Conservation (phyloP, 2,888 invertebrate genomes). For the Oxystoma pomonae region DNA sequence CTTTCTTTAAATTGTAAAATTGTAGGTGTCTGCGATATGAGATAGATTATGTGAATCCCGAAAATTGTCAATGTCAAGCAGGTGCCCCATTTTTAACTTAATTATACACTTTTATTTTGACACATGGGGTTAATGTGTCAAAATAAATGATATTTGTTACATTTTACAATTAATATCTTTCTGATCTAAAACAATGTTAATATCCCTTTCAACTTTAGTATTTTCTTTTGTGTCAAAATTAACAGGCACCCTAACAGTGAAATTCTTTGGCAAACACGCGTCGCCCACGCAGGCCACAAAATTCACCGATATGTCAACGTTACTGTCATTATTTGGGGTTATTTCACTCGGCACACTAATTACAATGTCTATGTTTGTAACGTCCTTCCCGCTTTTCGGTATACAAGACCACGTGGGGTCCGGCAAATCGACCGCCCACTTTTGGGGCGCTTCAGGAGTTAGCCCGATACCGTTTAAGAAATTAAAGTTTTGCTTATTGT, state of each 20-base stretch:
- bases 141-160: too few relatives aligned
- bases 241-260: slow-evolving; percentile 37
- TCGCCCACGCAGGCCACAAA: slow-evolving; percentile 41
- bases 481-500: slow-evolving; percentile 31
- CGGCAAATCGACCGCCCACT: slow-evolving; percentile 47
- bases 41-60: too few relatives aligned
- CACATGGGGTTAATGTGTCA: too few relatives aligned
- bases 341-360: slow-evolving; percentile 34
- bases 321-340: slow-evolving; percentile 17
- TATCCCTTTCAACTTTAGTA: slow-evolving; percentile 19
- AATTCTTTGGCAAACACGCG: slow-evolving; percentile 42
- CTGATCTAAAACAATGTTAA: slow-evolving; percentile 18
- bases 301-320: slow-evolving; percentile 39
- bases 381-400: slow-evolving; percentile 37
- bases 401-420: slow-evolving; percentile 41
- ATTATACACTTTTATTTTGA: too few relatives aligned
- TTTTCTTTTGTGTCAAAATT: slow-evolving; percentile 14
- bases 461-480: slow-evolving; percentile 50
- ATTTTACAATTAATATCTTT: not conserved
- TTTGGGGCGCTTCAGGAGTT: slow-evolving; percentile 55
- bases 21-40: slow-evolving; percentile 72
- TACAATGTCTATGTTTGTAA: slow-evolving; percentile 37
- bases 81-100: too few relatives aligned
- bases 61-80: too few relatives aligned
- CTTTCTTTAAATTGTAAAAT: slow-evolving; percentile 62